A percentile compares a stretch with the other conserved stretches of the same genome.
Conservation (phyloP, 2,888 invertebrate genomes). For the Agrochola circellaris region DNA sequence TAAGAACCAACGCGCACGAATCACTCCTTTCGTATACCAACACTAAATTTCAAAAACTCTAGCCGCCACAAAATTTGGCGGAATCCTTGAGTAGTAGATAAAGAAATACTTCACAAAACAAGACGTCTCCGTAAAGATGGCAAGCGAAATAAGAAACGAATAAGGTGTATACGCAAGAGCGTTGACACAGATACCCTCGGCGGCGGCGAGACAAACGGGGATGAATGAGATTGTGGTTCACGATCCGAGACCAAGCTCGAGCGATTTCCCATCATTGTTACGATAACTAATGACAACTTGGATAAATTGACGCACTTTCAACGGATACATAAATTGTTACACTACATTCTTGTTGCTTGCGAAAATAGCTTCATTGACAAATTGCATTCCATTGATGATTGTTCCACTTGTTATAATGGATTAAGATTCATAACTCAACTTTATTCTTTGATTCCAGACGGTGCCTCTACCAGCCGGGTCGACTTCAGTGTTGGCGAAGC, state of each 20-base stretch:
- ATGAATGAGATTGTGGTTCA: constrained; percentile 76
- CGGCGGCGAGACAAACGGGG: constrained; percentile 73
- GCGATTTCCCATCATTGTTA: constrained; percentile 83
- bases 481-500: constrained; percentile 94
- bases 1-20: constrained; percentile 79
- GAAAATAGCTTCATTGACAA: constrained; percentile 67
- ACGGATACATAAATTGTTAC: constrained; percentile 72
- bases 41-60: constrained; percentile 60
- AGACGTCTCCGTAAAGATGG: constrained; percentile 19
- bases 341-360: constrained; percentile 63
- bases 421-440: constrained; percentile 64
- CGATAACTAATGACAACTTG: constrained; percentile 79
- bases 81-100: constrained; percentile 44
- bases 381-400: constrained; percentile 65
- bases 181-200: constrained; percentile 78
- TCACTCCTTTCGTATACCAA: constrained; percentile 74
- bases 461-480: constrained; percentile 92
- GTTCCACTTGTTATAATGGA: constrained; percentile 40
- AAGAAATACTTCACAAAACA: constrained; percentile 27
- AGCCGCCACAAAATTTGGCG: constrained; percentile 17
- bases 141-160: constrained; percentile 73
- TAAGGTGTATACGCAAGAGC: constrained; percentile 72
- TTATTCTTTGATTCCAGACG: constrained; percentile 91
- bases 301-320: constrained; percentile 80
- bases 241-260: constrained; percentile 74